Base-by-base conservation (phyloP, 1,140 invertebrate species). In the Scylla paramamosain region DNA sequence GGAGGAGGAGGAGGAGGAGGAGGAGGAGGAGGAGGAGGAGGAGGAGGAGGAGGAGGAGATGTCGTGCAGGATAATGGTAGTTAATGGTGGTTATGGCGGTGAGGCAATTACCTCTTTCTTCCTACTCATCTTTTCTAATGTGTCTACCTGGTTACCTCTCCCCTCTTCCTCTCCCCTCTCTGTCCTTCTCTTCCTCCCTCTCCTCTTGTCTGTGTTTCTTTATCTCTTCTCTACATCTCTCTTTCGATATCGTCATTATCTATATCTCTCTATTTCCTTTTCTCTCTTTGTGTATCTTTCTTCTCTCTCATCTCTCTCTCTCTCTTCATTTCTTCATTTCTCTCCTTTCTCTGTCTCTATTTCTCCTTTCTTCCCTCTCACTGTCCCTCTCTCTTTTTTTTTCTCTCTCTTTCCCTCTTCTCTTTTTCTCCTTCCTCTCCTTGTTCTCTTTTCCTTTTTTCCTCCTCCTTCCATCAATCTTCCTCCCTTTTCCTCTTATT, bases 1-100 rank as follows among this genome's bases (percentile, higher is more conserved):
- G 86, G 31, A 45, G 86, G 31, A 45, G 86, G 86, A 45, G 86
- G 86, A 45, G 86, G 86, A 45, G 86, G 86, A 45, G 86, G 86
- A 45, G 28, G 86, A 88, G 31, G 86, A 88, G 45, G 86, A 88
- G 31, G 86, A 88, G 31, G 86, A 86, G 28, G 83, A 86, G 28
- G 83, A 86, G 28, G 83, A 86, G 32, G 83, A 86, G 28, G 83
- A 86, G 25, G 25, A 48, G 45, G 16, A 31, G 89, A 52, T 12
- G 89, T 39, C 39, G 48, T 25, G 48, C 25, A 39, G 89, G 29
- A n/a, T 32, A 6, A 48, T 29, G 82, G 32, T 0, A 31, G 25
- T 29, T 45, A 88, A 88, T 88, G 45, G 16, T 8, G 29, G 16
- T 32, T 39, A 20, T 86, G 86, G 32, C 20, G 31, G 29, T 12